phyloP scores from a whole-genome alignment of 2,113 vertebrate species.

The Siniperca knerii region DNA sequence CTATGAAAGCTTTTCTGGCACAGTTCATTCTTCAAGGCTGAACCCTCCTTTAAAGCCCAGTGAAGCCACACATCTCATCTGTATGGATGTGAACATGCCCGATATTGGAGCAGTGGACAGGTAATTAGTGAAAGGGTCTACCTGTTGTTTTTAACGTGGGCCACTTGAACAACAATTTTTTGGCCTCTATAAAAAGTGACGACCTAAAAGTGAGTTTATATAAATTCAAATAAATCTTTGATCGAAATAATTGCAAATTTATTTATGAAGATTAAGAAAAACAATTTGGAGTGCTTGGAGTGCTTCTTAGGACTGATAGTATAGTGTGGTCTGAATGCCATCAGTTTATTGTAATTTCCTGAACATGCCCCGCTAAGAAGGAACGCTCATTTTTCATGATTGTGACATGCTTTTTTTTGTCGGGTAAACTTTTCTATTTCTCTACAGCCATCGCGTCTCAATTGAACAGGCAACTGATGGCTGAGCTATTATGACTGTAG shows the following conservation, averaged over 20 bases:
- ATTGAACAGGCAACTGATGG: conserved; percentile 73
- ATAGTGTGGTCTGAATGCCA: conserved; percentile 21
- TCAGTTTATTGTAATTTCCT: conserved; percentile 26
- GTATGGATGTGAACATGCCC: conserved; percentile 28
- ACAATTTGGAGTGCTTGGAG: background rate
- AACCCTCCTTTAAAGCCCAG: conserved; percentile 26
- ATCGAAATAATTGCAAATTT: conserved; percentile 9
- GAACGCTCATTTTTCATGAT: conserved; percentile 27
- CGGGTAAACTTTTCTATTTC: conserved; percentile 27
- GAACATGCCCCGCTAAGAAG: background rate
- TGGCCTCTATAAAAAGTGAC: conserved; percentile 18
- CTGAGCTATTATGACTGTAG: conserved; percentile 71
- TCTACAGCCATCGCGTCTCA: conserved; percentile 54
- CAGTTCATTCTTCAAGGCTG: conserved; percentile 45
- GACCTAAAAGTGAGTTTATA: conserved; percentile 4
- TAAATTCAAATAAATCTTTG: conserved; percentile 33
- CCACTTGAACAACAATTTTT: background rate
- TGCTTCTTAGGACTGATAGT: conserved; percentile 8
- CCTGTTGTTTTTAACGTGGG: background rate
- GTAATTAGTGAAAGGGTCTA: conserved; percentile 28
- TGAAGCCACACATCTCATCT: conserved; percentile 53
- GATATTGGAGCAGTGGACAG: background rate
- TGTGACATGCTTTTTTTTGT: conserved; percentile 19
- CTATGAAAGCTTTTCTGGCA: conserved; percentile 77
- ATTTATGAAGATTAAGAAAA: conserved; percentile 32